Conservation (phyloP, 2,888 invertebrate species). For the Buathra laborator region DNA sequence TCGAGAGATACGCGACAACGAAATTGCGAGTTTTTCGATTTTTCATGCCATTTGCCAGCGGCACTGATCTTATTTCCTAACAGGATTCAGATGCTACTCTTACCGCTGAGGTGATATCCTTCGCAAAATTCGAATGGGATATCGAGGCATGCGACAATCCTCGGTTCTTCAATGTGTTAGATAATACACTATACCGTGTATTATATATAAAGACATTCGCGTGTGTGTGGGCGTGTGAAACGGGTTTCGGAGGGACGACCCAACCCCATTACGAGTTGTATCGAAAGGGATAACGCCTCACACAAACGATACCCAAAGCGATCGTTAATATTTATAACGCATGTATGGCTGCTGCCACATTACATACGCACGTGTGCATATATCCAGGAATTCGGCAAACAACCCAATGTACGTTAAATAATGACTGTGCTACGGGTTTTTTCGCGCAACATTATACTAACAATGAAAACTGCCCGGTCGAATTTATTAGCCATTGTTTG, state of each 20-base stretch:
- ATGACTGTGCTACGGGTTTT: slow-evolving; percentile 40
- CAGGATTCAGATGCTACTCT: slow-evolving; percentile 28
- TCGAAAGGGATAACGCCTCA: slow-evolving; percentile 62
- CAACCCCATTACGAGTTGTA: slow-evolving; percentile 58
- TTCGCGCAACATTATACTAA: slow-evolving; percentile 47
- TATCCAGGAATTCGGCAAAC: slow-evolving; percentile 38
- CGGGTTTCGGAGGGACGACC: slow-evolving; percentile 18
- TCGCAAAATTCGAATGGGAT: slow-evolving; percentile 2
- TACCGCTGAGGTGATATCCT: slow-evolving; percentile 5
- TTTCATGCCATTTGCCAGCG: slow-evolving; percentile 44
- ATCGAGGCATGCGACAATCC: slow-evolving; percentile 32
- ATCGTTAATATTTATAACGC: slow-evolving; percentile 60
- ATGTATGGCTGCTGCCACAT: slow-evolving; percentile 31
- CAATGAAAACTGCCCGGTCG: slow-evolving; percentile 49
- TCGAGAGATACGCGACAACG: neutral
- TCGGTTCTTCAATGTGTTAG: slow-evolving; percentile 1
- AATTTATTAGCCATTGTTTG: neutral
- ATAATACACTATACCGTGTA: neutral
- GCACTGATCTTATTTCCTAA: slow-evolving; percentile 34
- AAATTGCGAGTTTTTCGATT: slow-evolving; percentile 33
- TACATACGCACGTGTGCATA: slow-evolving; percentile 28
- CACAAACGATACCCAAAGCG: slow-evolving; percentile 61
- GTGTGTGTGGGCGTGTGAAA: slow-evolving; percentile 37
- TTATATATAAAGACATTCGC: neutral
- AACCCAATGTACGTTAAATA: slow-evolving; percentile 47